These are phyloP conservation scores for Mormyrus iriodes DNA, from an alignment of 2,113 vertebrate genomes.

Conservation along the genomic window DNA sequence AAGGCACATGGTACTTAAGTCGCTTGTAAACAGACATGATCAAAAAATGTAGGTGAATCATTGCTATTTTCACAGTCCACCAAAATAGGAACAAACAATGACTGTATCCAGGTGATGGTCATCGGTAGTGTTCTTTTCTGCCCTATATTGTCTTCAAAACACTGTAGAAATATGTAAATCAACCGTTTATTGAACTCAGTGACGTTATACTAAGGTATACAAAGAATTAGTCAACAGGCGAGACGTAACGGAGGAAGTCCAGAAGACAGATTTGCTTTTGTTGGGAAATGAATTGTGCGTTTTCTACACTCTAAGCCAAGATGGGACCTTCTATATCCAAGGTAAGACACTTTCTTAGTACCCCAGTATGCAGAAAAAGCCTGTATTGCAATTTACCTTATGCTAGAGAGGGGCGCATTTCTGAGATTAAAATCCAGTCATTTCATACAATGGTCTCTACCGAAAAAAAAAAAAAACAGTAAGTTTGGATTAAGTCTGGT, in stretches of 20 bases:
- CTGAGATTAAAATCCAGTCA: not conserved
- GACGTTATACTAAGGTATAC: not conserved
- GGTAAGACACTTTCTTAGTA: constrained; percentile 13
- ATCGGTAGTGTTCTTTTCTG: not conserved
- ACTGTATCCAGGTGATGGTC: not conserved
- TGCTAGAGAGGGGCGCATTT: not conserved
- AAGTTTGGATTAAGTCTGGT: not conserved
- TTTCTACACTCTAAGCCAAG: not conserved
- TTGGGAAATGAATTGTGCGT: constrained; percentile 1
- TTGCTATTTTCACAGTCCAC: not conserved
- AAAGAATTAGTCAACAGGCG: not conserved
- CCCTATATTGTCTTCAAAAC: not conserved
- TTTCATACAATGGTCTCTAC: not conserved
- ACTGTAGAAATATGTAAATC: not conserved
- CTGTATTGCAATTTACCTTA: not conserved
- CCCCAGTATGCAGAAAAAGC: not conserved
- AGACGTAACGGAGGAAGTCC: not conserved
- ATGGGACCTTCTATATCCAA: constrained; percentile 13
- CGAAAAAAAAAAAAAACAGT: not conserved
- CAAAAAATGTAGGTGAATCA: not conserved
- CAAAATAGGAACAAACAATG: not conserved
- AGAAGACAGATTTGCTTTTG: not conserved
- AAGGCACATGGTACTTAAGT: constrained; percentile 21
- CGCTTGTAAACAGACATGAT: not conserved
- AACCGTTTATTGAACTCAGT: not conserved